phyloP scores from a whole-genome alignment of 2,113 vertebrate species.

The Protomyctophum bolini region DNA sequence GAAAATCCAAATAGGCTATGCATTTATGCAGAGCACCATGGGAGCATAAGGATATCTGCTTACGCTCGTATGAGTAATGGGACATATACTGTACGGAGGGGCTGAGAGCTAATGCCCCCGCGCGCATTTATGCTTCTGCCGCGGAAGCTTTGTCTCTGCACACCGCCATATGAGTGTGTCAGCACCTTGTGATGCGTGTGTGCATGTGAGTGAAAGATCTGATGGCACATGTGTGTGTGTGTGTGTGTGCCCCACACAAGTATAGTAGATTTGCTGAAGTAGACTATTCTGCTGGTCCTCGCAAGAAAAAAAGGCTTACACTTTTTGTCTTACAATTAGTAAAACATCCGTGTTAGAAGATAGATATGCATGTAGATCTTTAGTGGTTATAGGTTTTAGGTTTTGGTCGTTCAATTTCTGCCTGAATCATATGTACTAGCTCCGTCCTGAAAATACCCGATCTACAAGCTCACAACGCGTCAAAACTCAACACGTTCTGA shows the following conservation, averaged over 20 bases:
- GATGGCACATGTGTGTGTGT: slow-evolving; percentile 13
- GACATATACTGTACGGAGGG: not conserved
- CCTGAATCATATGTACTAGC: too few relatives aligned
- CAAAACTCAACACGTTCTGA: too few relatives aligned
- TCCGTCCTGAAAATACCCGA: too few relatives aligned
- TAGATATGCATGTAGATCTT: not conserved
- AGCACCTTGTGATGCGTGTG: slow-evolving; percentile 3
- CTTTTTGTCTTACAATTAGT: too few relatives aligned
- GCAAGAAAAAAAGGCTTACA: too few relatives aligned
- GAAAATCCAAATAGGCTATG: slow-evolving; percentile 20
- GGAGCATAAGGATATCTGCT: not conserved
- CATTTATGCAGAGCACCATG: slow-evolving; percentile 30
- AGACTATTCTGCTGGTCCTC: too few relatives aligned
- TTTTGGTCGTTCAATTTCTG: too few relatives aligned
- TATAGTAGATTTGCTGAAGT: too few relatives aligned
- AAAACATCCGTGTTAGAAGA: too few relatives aligned
- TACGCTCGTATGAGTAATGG: not conserved
- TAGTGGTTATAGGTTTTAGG: too few relatives aligned
- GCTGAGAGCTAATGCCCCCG: not conserved
- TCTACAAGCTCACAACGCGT: too few relatives aligned
- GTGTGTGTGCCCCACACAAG: slow-evolving; percentile 1
- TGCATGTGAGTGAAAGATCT: slow-evolving; percentile 1
- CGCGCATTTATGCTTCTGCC: too few relatives aligned
- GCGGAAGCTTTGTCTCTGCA: not conserved
- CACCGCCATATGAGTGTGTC: not conserved